Percentiles rank a stretch among this genome's conserved stretches.
Conservation (phyloP, 2,113 vertebrate genomes). For the Pogonocichla stellata region DNA sequence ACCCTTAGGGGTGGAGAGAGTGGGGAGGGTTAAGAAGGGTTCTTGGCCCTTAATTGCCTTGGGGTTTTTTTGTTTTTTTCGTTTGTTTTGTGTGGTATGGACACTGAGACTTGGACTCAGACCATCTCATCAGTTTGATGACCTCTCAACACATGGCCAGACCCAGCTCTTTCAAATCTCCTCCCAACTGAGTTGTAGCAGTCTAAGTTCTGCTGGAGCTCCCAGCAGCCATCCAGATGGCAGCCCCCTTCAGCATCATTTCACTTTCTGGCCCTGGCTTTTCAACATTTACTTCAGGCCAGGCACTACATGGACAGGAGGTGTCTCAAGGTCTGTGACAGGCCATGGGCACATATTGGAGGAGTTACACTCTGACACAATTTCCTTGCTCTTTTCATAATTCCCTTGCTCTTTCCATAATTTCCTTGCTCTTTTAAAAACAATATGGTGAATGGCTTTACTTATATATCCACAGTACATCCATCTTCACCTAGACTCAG, state of each 20-base stretch:
- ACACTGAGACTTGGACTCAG: neutral
- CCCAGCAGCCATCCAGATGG: neutral
- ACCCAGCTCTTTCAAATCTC: neutral
- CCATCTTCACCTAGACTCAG: neutral
- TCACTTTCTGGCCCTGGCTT: neutral
- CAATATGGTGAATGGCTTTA: neutral
- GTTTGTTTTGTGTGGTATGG: neutral
- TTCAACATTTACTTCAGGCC: neutral
- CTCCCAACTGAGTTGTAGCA: neutral
- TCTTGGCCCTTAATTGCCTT: neutral
- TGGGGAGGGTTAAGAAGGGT: neutral
- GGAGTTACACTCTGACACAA: accelerated
- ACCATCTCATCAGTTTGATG: neutral
- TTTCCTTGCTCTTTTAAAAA: neutral
- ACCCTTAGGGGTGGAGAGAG: neutral
- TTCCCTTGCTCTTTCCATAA: neutral
- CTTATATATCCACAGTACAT: neutral
- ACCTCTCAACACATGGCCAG: neutral
- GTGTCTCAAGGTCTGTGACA: neutral
- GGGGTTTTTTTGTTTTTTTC: neutral
- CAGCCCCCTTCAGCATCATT: neutral
- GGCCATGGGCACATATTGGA: neutral
- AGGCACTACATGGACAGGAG: neutral
- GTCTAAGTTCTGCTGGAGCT: neutral
- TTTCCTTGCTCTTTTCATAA: neutral